A percentile compares a stretch with the other conserved stretches of the same genome.
These are phyloP conservation scores for Ginglymostoma cirratum DNA, from an alignment of 2,113 vertebrate species.

Conservation along the genomic window DNA sequence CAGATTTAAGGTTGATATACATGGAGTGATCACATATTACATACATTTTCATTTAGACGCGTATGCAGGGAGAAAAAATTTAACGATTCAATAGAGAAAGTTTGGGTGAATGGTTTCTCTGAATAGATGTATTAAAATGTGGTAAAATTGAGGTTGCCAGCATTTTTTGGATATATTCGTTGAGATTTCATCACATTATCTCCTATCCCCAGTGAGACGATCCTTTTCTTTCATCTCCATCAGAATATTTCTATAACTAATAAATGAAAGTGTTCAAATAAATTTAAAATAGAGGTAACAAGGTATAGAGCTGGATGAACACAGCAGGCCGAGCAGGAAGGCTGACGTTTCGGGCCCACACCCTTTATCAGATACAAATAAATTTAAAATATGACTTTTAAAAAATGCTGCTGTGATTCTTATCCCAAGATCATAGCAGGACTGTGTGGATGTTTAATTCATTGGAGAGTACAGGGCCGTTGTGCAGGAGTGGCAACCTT, in stretches of 20 bases:
- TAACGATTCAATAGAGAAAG: neutral
- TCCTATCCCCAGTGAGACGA: neutral
- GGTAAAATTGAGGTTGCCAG: neutral
- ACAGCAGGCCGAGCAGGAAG: too few relatives aligned
- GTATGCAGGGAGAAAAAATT: neutral
- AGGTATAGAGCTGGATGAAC: too few relatives aligned
- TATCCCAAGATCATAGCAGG: neutral
- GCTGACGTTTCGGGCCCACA: too few relatives aligned
- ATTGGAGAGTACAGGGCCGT: neutral
- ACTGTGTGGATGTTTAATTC: neutral
- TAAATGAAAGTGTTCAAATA: neutral
- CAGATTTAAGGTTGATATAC: neutral
- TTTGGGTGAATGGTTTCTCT: neutral
- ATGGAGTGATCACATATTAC: neutral
- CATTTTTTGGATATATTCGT: neutral
- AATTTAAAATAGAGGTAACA: neutral
- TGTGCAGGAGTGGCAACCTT: neutral
- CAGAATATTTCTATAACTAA: neutral
- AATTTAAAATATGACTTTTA: neutral
- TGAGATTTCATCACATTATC: neutral
- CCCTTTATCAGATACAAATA: too few relatives aligned
- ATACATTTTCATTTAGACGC: neutral
- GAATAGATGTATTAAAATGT: neutral
- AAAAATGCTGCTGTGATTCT: neutral
- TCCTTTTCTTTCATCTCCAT: neutral